Conservation (phyloP, 2,888 invertebrate genomes). For the Dynastes grantii region DNA sequence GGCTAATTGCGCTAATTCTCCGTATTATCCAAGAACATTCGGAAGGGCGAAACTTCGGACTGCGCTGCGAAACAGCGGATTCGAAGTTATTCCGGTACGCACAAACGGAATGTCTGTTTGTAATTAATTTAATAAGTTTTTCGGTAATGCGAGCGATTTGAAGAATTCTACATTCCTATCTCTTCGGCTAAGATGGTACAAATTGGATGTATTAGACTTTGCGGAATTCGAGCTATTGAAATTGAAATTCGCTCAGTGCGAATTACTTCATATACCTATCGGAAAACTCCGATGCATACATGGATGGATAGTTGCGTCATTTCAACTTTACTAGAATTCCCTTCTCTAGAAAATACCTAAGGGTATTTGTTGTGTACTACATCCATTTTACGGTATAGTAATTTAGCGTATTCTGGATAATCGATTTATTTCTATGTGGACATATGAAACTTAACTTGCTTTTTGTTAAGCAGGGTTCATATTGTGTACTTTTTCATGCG, state of each 20-base stretch:
- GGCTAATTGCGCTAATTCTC: not conserved
- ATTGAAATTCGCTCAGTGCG: not conserved
- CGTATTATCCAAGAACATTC: not conserved
- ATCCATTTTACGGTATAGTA: too few species aligned
- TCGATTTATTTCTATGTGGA: too few species aligned
- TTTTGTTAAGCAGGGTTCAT: too few species aligned
- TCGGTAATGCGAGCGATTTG: constrained; percentile 16
- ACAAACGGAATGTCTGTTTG: not conserved
- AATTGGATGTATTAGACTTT: constrained; percentile 21
- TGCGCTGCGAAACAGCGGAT: not conserved
- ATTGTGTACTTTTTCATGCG: too few species aligned
- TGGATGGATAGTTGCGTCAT: not conserved
- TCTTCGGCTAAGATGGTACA: not conserved
- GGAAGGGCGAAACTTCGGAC: not conserved
- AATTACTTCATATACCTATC: not conserved
- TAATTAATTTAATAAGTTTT: constrained; percentile 27
- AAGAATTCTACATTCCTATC: constrained; percentile 21
- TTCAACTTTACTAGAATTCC: not conserved
- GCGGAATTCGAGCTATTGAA: constrained; percentile 11
- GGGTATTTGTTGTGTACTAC: not conserved
- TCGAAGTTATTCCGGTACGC: constrained; percentile 12
- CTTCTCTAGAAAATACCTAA: not conserved
- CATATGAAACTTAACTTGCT: too few species aligned
- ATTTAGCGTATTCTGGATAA: too few species aligned
- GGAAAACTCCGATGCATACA: not conserved